Evolutionary conservation across 2,113 vertebrate genomes (phyloP), one percentile per base, ranked within the genome.

Genomic region (Varanus komodoensis): DNA sequence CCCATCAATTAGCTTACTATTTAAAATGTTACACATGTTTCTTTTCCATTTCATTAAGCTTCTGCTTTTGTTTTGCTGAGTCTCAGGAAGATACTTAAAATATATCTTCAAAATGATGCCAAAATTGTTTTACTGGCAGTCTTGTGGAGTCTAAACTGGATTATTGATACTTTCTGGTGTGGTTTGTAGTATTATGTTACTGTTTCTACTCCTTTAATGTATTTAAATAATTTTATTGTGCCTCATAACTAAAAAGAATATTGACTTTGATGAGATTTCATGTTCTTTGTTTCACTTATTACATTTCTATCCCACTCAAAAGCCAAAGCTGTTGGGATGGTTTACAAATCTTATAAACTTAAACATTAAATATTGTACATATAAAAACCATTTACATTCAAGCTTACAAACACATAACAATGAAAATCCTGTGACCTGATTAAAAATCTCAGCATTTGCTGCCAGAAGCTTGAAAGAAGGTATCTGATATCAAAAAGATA

Each of bases 1-100:
- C 91, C 89, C 64, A 75, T 93, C 93, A 90, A 80, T 93, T 81
- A 93, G 87, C 81, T 81, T 85, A 88, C 67, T 0, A 1, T 75
- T 90, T 89, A 94, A 94, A 95, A 77, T 9, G 44, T 54, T 89
- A 92, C 93, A 92, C 0, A 1, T 90, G 84, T 81, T 27, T 92
- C 0, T 84, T 92, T 92, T 93, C 44, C 91, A 88, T 92, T 61
- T 79, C 87, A 69, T 84, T 93, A 82, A 94, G 85, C 82, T 92
- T 61, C 32, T 71, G 17, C 50, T 82, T 84, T 84, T 54, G 38
- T 78, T 84, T 32, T 52, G 14, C 71, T 67, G 71, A 83, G 34
- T 87, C 44, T 69, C 9, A 48, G 27, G 19, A 84, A 78, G 27
- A 67, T 73, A 38, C 54, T 89, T 32, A n/a, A n/a, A n/a, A n/a